phyloP scores from a whole-genome alignment of 2,113 vertebrate species.

The Cyrtonyx montezumae region DNA sequence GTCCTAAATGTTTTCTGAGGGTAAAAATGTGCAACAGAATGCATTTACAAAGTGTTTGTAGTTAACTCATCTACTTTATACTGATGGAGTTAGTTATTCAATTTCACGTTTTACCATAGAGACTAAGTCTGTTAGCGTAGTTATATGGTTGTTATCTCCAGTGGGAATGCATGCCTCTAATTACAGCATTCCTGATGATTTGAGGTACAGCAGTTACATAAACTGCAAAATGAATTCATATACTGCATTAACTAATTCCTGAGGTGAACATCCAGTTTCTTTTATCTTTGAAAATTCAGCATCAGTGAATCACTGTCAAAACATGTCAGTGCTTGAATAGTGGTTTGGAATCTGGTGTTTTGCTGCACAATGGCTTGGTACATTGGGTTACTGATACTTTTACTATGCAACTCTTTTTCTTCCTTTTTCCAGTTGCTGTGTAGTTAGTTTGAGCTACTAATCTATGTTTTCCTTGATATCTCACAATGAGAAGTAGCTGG shows the following conservation, averaged over 20 bases:
- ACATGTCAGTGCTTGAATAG: neutral
- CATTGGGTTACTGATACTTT: neutral
- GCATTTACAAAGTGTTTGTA: neutral
- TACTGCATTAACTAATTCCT: neutral
- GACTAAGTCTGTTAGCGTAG: neutral
- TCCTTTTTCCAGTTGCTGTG: neutral
- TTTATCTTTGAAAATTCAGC: neutral
- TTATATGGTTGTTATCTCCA: neutral
- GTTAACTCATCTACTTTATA: neutral
- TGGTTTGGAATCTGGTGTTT: neutral
- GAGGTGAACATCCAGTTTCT: conserved; percentile 3
- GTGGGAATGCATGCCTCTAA: neutral
- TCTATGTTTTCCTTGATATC: neutral
- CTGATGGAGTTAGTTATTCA: neutral
- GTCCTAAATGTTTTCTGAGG: neutral
- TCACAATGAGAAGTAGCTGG: neutral
- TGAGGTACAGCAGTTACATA: neutral
- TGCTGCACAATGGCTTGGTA: neutral
- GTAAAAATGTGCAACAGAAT: neutral
- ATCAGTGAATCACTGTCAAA: neutral
- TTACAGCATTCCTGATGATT: neutral
- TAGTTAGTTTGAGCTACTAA: neutral
- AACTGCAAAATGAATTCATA: neutral
- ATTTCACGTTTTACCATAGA: neutral
- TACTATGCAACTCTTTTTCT: neutral